Base-by-base conservation (phyloP, 2,888 invertebrate species). In the Metopia argyrocephala region DNA sequence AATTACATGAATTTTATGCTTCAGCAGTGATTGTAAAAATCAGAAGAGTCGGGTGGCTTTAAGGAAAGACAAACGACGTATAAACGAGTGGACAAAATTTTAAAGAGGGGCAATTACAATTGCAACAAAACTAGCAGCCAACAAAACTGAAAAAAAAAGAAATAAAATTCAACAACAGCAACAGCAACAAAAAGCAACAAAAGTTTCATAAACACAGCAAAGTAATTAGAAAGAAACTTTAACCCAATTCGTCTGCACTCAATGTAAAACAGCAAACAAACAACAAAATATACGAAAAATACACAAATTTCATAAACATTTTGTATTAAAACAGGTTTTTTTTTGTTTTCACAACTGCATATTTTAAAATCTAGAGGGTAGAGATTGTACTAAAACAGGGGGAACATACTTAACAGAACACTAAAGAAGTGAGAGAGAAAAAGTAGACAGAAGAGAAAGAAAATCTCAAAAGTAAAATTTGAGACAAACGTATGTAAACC, bases 151-250 rank as follows among this genome's bases (percentile, higher is more conserved):
- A n/a, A n/a, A n/a, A n/a, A n/a, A n/a, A n/a, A n/a, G n/a, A n/a
- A n/a, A n/a, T n/a, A n/a, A 31, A 12, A 23, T 23, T 20, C 54
- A 23, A 28, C 25, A 23, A 28, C 21, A 48, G 12, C 59, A 66
- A 68, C 45, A 38, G 15, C 27, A 45, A 56, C 21, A 78, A 82
- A 46, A 68, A 76, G 79, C 75, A 76, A 69, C 74, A 81, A 78
- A 81, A 69, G 59, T 78, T 74, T 74, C 28, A 71, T 74, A 78
- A 78, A 78, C 74, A 81, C 70, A 69, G 65, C 56, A 78, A 81
- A 81, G 78, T 75, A 78, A 81, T 81, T 75, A 81, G 48, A 70
- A 70, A 31, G 28, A 52, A 82, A 71, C 76, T 76, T 76, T 82
- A 76, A 82, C 71, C 82, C 82, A 79, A 79, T 82, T 82, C 76